These are phyloP conservation scores for Saccopteryx leptura DNA, from an alignment of 2,113 vertebrate species.

Conservation along the genomic window DNA sequence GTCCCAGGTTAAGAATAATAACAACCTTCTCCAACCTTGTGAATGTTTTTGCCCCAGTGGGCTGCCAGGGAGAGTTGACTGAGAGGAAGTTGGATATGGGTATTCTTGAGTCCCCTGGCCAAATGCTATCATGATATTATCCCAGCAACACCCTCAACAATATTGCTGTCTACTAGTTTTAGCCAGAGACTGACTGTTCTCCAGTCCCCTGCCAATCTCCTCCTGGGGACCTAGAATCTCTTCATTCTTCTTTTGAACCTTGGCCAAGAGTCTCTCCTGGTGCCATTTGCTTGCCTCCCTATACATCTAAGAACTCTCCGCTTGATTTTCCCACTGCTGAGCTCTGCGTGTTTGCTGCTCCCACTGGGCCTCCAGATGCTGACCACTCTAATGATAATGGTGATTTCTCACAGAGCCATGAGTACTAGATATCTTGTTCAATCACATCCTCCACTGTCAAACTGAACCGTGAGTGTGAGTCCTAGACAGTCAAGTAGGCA, in stretches of 20 bases:
- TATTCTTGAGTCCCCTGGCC: background rate
- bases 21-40: background rate
- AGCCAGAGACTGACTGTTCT: background rate
- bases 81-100: background rate
- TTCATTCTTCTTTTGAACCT: background rate
- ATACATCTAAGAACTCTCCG: background rate
- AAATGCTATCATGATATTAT: constrained; percentile 32
- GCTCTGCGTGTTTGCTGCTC: background rate
- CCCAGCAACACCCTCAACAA: constrained; percentile 1
- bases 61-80: background rate
- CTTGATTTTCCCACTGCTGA: background rate
- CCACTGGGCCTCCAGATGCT: background rate
- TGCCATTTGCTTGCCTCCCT: background rate
- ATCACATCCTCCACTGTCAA: constrained; percentile 7
- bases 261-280: background rate
- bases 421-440: background rate
- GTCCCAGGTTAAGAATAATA: background rate
- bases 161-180: background rate
- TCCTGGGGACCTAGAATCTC: background rate
- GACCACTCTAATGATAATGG: background rate
- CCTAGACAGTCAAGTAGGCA: background rate
- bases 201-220: background rate
- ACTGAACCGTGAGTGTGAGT: background rate
- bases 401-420: background rate
- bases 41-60: constrained; percentile 40